Percentiles rank a stretch among this genome's conserved stretches.
These are phyloP conservation scores for Argynnis bischoffii DNA, from an alignment of 2,888 invertebrate genomes.

Conservation along the genomic window DNA sequence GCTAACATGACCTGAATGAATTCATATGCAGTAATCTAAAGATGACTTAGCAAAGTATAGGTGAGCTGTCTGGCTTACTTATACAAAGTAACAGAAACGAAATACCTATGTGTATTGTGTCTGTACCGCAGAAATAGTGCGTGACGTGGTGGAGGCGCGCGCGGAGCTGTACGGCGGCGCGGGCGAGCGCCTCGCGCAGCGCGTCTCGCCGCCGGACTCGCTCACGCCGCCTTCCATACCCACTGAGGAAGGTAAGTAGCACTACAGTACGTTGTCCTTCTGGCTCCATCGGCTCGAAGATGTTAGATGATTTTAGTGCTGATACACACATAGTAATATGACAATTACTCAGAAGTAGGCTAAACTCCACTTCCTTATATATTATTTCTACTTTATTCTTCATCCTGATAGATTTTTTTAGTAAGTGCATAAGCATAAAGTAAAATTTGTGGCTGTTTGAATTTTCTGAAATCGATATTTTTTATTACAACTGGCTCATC, in stretches of 20 bases:
- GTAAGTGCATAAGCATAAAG: too few species aligned
- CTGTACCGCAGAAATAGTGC: slow-evolving; percentile 84
- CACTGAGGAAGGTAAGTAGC: slow-evolving; percentile 44
- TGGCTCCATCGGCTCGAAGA: not conserved
- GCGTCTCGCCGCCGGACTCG: slow-evolving; percentile 45
- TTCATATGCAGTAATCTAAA: too few species aligned
- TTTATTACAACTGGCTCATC: not conserved
- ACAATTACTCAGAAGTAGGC: too few species aligned
- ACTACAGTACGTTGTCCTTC: not conserved
- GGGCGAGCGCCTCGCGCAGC: slow-evolving; percentile 55
- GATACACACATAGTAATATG: too few species aligned
- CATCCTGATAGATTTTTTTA: not conserved
- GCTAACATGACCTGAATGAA: too few species aligned
- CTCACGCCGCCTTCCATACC: slow-evolving; percentile 52
- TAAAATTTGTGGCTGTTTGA: too few species aligned
- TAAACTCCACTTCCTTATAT: too few species aligned
- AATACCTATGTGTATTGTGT: too few species aligned
- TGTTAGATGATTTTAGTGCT: not conserved
- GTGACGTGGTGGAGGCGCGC: slow-evolving; percentile 89
- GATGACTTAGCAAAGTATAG: too few species aligned
- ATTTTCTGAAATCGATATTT: not conserved
- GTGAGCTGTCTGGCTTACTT: too few species aligned
- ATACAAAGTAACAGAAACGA: too few species aligned
- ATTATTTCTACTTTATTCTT: too few species aligned
- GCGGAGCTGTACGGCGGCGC: slow-evolving; percentile 83